Base-by-base conservation (phyloP, 2,113 vertebrate genomes). In the Spermophilus dauricus region DNA sequence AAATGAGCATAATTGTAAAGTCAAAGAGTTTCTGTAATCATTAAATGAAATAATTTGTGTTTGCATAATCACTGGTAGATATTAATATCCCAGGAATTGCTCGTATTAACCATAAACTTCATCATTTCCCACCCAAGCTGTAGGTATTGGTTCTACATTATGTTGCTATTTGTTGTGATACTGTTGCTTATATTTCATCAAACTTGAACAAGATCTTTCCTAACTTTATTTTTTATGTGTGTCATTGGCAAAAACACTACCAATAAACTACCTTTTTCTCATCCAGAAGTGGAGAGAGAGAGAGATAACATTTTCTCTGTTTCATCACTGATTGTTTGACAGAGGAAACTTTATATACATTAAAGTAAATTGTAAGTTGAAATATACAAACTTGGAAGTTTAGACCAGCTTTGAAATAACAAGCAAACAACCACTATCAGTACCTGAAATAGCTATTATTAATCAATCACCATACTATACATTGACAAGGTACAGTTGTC, bases 321-420 rank as follows among this genome's bases (percentile, higher is more conserved):
- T 75, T 85, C 75, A 84, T 42, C 32, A 76, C 2, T 84, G 14
- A 6, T 86, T 37, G 37, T 39, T 90, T 85, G 37, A 82, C 51
- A 89, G 22, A 85, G 51, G 24, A 81, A 94, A 80, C 13, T 63
- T 73, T 63, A 72, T 6, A 37, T 26, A 85, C 8, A 69, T 37
- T 69, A 89, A 96, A 85, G 16, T 81, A 95, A 75, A 65, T n/a
- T 81, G 2, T 69, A 95, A 83, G 6, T 67, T 32, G n/a, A 32
- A 24, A 51, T 91, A 51, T 75, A 78, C 34, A 86, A 73, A 11
- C 9, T 76, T 2, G 1, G 37, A 34, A 26, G 32, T n/a, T 81
- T 65, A 63, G 6, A 69, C 0, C 2, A 85, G 13, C 32, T 88
- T 87, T 45, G 63, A 58, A 48, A 56, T 24, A 81, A 73, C 42